These are phyloP conservation scores for Pluvianellus socialis DNA, from an alignment of 2,113 vertebrate species.

Conservation along the genomic window DNA sequence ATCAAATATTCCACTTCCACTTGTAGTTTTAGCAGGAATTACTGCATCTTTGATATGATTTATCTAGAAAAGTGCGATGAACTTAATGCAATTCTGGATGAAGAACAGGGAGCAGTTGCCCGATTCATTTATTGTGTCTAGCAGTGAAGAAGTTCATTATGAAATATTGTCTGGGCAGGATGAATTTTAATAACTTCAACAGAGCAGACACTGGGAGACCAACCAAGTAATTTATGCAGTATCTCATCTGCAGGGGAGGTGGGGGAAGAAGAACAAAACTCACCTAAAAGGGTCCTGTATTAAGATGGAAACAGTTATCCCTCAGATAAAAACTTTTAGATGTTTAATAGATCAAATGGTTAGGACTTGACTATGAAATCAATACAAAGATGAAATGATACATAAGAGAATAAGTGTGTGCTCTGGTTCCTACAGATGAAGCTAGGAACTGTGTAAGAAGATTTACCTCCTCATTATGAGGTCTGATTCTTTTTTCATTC, in stretches of 20 bases:
- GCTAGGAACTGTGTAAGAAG: neutral
- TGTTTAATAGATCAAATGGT: slow-evolving; percentile 40
- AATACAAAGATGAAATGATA: slow-evolving; percentile 26
- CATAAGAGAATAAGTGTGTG: neutral
- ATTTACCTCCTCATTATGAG: neutral
- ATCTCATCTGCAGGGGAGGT: neutral
- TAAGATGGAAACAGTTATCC: neutral
- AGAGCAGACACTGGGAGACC: neutral
- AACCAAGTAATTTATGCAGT: neutral
- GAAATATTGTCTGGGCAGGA: neutral
- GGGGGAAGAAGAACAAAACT: neutral
- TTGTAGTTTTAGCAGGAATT: neutral
- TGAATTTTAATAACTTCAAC: neutral
- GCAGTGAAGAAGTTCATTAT: neutral
- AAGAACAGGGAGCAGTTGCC: neutral
- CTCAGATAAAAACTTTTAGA: neutral
- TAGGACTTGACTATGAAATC: neutral
- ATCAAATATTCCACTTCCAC: neutral
- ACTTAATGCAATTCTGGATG: neutral
- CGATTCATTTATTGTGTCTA: neutral
- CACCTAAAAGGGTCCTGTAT: neutral
- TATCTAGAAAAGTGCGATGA: neutral
- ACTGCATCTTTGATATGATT: neutral
- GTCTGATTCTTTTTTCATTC: neutral
- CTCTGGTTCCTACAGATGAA: neutral